Conservation (phyloP, 2,888 invertebrate species). For the Aethes cnicana region DNA sequence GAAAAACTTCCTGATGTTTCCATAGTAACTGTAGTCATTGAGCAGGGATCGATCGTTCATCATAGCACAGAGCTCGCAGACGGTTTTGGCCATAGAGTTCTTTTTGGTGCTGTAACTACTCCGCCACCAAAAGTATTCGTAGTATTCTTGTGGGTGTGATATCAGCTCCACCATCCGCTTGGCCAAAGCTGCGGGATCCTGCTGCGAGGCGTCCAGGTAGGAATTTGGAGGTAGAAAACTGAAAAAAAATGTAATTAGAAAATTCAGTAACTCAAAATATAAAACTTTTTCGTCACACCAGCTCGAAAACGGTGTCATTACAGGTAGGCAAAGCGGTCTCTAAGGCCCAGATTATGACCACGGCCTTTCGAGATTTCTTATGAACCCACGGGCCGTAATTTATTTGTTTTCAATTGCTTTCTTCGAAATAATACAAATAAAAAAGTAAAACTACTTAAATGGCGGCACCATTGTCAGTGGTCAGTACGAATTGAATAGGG, state of each 20-base stretch:
- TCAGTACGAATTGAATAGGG: too few relatives aligned
- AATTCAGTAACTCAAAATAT: too few relatives aligned
- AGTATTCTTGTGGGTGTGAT: constrained; percentile 28
- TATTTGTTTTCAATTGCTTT: too few relatives aligned
- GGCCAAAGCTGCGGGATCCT: constrained; percentile 31
- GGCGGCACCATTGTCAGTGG: too few relatives aligned
- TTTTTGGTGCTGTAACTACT: constrained; percentile 29
- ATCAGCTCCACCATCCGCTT: constrained; percentile 31
- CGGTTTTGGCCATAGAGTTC: not conserved
- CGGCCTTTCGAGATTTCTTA: too few relatives aligned
- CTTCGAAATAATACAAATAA: too few relatives aligned
- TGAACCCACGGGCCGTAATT: too few relatives aligned
- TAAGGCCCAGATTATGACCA: too few relatives aligned
- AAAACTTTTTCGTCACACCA: too few relatives aligned
- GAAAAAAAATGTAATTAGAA: not conserved
- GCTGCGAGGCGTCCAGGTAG: constrained; percentile 35
- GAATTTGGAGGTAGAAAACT: not conserved
- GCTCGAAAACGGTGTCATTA: too few relatives aligned
- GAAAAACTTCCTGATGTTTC: not conserved
- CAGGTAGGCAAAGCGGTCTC: too few relatives aligned
- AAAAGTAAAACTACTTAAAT: too few relatives aligned
- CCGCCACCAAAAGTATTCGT: constrained; percentile 36
- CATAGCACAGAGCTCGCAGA: not conserved
- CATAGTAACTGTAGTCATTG: not conserved
- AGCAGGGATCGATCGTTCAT: not conserved